Base-by-base conservation (phyloP, 92 coral and sea anemone genomes). In the Bergia sp. region DNA sequence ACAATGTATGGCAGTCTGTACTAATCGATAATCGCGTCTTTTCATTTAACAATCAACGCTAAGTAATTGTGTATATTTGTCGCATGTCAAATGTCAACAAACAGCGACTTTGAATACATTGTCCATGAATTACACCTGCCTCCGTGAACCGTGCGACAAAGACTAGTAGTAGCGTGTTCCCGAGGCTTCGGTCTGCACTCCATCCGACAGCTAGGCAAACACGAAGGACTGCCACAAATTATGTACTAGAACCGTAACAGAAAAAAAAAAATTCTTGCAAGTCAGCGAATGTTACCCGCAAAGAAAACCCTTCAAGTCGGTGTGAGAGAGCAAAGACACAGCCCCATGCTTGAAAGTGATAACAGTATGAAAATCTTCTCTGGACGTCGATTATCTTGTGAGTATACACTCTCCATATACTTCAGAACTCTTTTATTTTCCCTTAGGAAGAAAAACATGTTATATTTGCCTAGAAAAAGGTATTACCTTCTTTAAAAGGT, bases 31-130 rank as follows among this genome's bases (percentile, higher is more conserved):
- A 76, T 76, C 53, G 80, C n/a, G 47, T 38, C 80, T 76, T 72
- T 76, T 40, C 53, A 76, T 76, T 76, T 76, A 76, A 76, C 80
- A 76, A 76, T 76, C 80, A 76, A 76, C 80, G 37, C 80, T 76
- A 76, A 76, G 80, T 76, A 76, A 39, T 76, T 76, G 53, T 76
- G 20, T 76, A 76, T 37, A 44, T 76, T 76, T 76, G 23, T 76
- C 47, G 80, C 80, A 76, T 76, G 80, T 76, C 80, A 76, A 44
- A 76, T 76, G 80, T 76, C 80, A 76, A 76, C 80, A 76, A 76
- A 76, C 45, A 76, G 21, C 80, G 45, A 76, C 80, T 76, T 76
- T 76, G 53, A 76, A 76, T 76, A 76, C 45, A 76, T 76, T 37
- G 80, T 76, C 53, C 2, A 18, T 38, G 49, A 76, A 41, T 39